A percentile compares a stretch with the other conserved stretches of the same genome.
These are phyloP conservation scores for Apteryx mantelli DNA, from an alignment of 2,113 vertebrate species.

Conservation along the genomic window DNA sequence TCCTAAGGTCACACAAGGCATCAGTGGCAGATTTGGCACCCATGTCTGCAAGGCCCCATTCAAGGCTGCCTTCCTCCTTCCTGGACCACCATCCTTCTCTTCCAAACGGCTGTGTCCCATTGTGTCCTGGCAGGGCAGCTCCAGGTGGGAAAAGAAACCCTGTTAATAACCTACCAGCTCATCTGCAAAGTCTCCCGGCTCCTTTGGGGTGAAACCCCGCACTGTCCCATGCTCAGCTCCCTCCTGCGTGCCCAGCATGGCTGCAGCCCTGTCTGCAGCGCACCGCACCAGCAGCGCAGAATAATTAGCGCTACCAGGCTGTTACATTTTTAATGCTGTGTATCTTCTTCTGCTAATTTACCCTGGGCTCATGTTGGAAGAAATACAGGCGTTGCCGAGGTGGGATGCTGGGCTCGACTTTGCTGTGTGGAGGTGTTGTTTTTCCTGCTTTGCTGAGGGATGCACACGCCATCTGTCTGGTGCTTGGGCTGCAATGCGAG, in stretches of 20 bases:
- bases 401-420: rapidly evolving
- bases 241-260: too few species aligned
- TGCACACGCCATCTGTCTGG: not conserved
- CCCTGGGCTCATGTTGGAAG: not conserved
- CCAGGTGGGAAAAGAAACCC: not conserved
- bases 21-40: not conserved
- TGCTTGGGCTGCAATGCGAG: not conserved
- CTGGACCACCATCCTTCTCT: not conserved
- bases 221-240: not conserved
- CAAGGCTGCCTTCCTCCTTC: not conserved
- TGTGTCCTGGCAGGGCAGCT: too few species aligned
- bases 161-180: not conserved
- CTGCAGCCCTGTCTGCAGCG: not conserved
- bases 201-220: not conserved
- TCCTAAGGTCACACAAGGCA: not conserved
- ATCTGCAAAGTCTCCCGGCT: not conserved
- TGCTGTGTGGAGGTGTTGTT: not conserved
- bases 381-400: not conserved
- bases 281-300: not conserved
- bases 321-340: not conserved
- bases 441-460: not conserved
- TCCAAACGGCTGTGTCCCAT: not conserved
- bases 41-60: not conserved
- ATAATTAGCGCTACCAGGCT: not conserved
- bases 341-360: not conserved